Conservation (phyloP, 2,113 vertebrate genomes). For the Lepisosteus oculatus region DNA sequence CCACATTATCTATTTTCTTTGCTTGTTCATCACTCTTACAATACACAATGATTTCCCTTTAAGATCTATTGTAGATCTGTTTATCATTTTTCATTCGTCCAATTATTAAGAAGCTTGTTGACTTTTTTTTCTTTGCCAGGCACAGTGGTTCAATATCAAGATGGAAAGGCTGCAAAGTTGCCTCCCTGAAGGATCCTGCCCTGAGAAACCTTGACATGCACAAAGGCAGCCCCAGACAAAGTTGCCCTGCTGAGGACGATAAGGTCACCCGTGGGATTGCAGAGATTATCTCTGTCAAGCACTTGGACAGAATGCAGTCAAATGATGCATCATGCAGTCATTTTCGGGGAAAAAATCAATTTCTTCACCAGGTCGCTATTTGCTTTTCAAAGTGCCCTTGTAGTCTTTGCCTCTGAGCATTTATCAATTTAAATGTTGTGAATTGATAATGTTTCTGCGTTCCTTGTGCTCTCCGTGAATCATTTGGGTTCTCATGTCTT, state of each 20-base stretch:
- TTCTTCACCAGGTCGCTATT: constrained; percentile 86
- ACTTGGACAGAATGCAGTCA: constrained; percentile 91
- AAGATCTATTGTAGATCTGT: constrained; percentile 47
- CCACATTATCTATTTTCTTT: neutral
- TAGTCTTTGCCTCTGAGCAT: constrained; percentile 82
- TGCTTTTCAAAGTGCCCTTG: constrained; percentile 96
- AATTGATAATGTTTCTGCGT: constrained; percentile 84
- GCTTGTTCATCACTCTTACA: constrained; percentile 13
- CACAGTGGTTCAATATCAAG: constrained; percentile 74
- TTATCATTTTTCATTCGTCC: constrained; percentile 59
- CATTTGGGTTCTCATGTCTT: constrained; percentile 75
- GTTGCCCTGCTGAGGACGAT: constrained; percentile 84
- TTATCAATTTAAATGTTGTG: constrained; percentile 94
- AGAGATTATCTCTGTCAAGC: constrained; percentile 93
- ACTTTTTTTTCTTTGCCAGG: constrained; percentile 37
- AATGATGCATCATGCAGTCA: constrained; percentile 92
- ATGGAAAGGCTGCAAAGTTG: constrained; percentile 77
- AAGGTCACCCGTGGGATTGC: constrained; percentile 89
- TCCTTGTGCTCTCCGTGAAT: constrained; percentile 76
- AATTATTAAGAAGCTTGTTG: constrained; percentile 68
- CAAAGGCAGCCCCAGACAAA: constrained; percentile 79
- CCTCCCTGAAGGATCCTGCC: constrained; percentile 74
- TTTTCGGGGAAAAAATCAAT: constrained; percentile 84
- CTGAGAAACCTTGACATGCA: constrained; percentile 83
- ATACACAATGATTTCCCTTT: constrained; percentile 42